Conservation (phyloP, 2,797 vertebrate species). For the Hyperoplus lanceolatus region DNA sequence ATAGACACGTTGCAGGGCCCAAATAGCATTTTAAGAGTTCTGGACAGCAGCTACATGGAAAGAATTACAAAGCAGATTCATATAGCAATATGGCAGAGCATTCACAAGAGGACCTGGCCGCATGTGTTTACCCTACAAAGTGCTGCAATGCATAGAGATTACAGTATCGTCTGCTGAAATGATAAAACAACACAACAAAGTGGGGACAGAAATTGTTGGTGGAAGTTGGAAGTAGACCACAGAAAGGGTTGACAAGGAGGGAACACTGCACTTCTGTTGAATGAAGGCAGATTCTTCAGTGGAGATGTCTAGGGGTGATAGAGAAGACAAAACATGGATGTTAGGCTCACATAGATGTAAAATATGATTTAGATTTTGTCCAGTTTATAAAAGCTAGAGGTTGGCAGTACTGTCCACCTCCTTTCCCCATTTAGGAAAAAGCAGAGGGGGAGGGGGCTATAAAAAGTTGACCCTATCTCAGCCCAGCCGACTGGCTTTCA, state of each 20-base stretch:
- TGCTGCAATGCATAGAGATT: slow-evolving; percentile 69
- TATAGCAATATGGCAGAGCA: slow-evolving; percentile 52
- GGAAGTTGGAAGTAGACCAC: slow-evolving; percentile 48
- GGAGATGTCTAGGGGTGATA: slow-evolving; percentile 60
- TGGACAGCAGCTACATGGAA: slow-evolving; percentile 69
- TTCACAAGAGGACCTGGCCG: slow-evolving; percentile 39
- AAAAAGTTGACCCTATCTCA: slow-evolving; percentile 86
- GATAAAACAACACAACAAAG: slow-evolving; percentile 48
- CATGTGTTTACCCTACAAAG: slow-evolving; percentile 70
- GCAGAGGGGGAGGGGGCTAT: slow-evolving; percentile 81
- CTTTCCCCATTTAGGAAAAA: slow-evolving; percentile 73
- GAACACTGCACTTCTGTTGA: slow-evolving; percentile 58
- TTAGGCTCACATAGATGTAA: slow-evolving; percentile 18
- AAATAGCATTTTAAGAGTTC: slow-evolving; percentile 57
- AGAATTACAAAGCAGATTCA: slow-evolving; percentile 69
- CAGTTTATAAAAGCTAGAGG: slow-evolving; percentile 42
- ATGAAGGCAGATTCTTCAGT: slow-evolving; percentile 55
- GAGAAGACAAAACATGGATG: slow-evolving; percentile 30
- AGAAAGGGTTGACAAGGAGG: slow-evolving; percentile 15
- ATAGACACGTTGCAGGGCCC: slow-evolving; percentile 58
- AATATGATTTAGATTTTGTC: neutral
- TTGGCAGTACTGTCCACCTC: slow-evolving; percentile 62
- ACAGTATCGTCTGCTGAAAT: slow-evolving; percentile 48
- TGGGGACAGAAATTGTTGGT: slow-evolving; percentile 31
- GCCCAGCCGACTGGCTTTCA: slow-evolving; percentile 74